Evolutionary conservation across 2,888 invertebrate species (phyloP), one percentile per base, ranked within the genome.

Genomic region (Rugalucina vietnamica): DNA sequence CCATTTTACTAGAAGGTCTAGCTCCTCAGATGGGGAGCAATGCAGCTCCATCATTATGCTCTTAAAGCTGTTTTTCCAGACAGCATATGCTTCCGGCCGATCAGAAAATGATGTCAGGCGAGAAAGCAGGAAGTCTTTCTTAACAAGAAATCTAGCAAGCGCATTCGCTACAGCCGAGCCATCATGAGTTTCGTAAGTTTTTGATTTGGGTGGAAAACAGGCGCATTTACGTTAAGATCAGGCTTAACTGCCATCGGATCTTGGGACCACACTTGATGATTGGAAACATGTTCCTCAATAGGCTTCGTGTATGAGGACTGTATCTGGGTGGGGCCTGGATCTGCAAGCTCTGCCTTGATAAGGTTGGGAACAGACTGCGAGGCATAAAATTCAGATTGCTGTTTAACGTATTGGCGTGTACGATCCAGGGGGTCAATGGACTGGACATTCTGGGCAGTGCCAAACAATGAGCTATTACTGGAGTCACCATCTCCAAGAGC

Each of bases 1-100:
- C 80, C 77, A 84, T 27, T 81, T 84, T 10, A 75, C 54, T 14
- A 84, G 39, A 29, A 84, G 73, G 36, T 84, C 84, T 32, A 80
- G 21, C 39, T 84, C 84, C 18, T 84, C 79, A 49, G 43, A 49
- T 29, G 76, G 72, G n/a, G 79, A 73, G 18, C 73, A 73, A 18
- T 57, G 10, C 8, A 84, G 39, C 37, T 84, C 85, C 1, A 37
- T 37, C 34, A 75, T 76, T 18, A 85, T 76, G 43, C 36, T 60
- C 37, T 73, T 27, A 39, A 85, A 85, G 50, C 77, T 85, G 0
- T 76, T 32, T 39, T 81, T 81, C 79, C 81, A 85, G 18, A 77
- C 60, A 14, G 29, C 50, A 49, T 76, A 84, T 1, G 29, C 32
- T 29, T 80, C 84, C 8, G 76, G 65, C 8, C 39, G 5, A 76